A percentile compares a stretch with the other conserved stretches of the same genome.
phyloP scores from a whole-genome alignment of 1,140 invertebrate genomes.

The Scaptomyza hsui region DNA sequence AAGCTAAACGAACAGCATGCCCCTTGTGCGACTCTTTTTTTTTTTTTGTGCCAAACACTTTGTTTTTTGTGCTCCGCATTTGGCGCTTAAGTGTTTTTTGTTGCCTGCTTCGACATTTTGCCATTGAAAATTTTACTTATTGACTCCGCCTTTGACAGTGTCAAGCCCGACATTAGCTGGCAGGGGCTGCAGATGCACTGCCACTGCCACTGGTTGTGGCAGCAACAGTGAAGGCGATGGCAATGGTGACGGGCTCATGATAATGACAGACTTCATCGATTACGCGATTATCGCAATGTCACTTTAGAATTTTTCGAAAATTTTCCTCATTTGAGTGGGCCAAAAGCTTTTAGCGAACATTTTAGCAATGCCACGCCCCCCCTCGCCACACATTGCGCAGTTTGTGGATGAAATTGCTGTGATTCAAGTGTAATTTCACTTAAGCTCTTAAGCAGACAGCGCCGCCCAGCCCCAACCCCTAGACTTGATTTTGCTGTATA shows the following conservation, averaged over 20 bases:
- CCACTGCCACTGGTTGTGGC: neutral
- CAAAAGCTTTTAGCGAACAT: constrained; percentile 75
- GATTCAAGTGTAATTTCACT: constrained; percentile 81
- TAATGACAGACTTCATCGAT: constrained; percentile 82
- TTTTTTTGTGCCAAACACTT: constrained; percentile 33
- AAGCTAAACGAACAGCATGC: constrained; percentile 38
- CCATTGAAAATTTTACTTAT: constrained; percentile 67
- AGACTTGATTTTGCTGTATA: neutral
- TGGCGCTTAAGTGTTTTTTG: constrained; percentile 48
- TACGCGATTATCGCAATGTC: constrained; percentile 80
- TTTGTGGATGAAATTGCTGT: constrained; percentile 73
- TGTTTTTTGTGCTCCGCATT: constrained; percentile 24
- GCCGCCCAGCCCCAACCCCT: neutral
- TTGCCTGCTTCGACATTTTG: constrained; percentile 47
- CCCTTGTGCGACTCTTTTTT: constrained; percentile 18
- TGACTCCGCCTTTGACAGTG: constrained; percentile 55
- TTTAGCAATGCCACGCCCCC: constrained; percentile 28
- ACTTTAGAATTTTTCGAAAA: constrained; percentile 70
- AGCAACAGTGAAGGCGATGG: neutral
- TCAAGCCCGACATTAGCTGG: neutral
- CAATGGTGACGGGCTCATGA: constrained; percentile 56
- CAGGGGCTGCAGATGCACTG: neutral
- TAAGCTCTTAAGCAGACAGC: constrained; percentile 78
- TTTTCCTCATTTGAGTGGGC: constrained; percentile 65
- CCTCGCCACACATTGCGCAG: constrained; percentile 40